phyloP scores from a whole-genome alignment of 2,888 invertebrate genomes.

The Adelognathus sp. region DNA sequence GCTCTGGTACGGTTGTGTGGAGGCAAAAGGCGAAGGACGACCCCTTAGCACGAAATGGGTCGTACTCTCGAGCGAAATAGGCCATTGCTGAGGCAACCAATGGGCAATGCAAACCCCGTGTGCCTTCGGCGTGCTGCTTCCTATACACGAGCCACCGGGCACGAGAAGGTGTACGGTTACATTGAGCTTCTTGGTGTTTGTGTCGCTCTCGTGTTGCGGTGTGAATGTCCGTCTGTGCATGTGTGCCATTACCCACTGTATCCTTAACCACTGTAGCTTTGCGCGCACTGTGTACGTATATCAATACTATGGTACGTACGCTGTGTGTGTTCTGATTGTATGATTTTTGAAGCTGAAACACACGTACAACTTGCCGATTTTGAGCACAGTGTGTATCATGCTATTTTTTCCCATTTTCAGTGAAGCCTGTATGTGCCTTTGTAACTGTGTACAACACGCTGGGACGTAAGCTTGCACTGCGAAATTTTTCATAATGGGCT shows the following conservation, averaged over 20 bases:
- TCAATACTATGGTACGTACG: constrained; percentile 50
- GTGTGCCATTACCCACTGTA: constrained; percentile 30
- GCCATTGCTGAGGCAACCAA: constrained; percentile 76
- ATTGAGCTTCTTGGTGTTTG: constrained; percentile 19
- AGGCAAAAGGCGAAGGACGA: constrained; percentile 62
- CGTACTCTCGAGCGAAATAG: constrained; percentile 77
- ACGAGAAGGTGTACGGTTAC: constrained; percentile 33
- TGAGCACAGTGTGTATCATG: constrained; percentile 18
- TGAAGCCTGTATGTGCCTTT: not conserved
- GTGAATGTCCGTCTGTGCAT: constrained; percentile 42
- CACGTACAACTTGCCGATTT: constrained; percentile 31
- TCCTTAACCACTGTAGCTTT: constrained; percentile 29
- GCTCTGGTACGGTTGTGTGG: constrained; percentile 35
- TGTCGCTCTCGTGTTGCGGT: constrained; percentile 39
- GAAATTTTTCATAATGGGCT: not conserved
- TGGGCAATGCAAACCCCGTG: constrained; percentile 69
- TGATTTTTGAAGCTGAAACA: constrained; percentile 19
- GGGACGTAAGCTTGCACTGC: constrained; percentile 44
- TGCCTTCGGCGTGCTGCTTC: constrained; percentile 37
- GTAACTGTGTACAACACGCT: constrained; percentile 48
- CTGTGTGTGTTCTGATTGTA: constrained; percentile 29
- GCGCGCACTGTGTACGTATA: constrained; percentile 45
- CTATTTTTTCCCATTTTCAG: constrained; percentile 21
- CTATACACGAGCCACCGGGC: constrained; percentile 18
- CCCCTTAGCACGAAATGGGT: constrained; percentile 75